Evolutionary conservation across 2,888 invertebrate genomes (phyloP).

Genomic region (Mellilla xanthometata): DNA sequence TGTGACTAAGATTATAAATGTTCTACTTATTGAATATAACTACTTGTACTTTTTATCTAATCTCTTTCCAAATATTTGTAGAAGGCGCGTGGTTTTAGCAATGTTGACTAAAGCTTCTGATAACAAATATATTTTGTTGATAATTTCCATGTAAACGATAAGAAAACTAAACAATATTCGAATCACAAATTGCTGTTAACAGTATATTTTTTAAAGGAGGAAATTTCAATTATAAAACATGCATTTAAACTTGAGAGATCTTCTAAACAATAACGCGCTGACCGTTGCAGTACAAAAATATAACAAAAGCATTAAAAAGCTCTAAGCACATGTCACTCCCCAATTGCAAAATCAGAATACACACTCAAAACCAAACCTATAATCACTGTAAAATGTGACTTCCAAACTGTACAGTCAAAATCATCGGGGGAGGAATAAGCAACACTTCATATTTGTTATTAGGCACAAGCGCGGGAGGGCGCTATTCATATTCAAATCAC

Average conservation of each 20-base stretch:
- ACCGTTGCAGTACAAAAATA: constrained; percentile 24
- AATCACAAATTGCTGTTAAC: no score
- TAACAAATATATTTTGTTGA: constrained; percentile 4
- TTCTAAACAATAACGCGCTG: constrained; percentile 8
- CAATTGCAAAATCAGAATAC: constrained; percentile 18
- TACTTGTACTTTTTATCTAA: constrained; percentile 13
- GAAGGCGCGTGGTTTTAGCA: constrained; percentile 16
- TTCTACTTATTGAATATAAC: no score
- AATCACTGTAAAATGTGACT: constrained; percentile 66
- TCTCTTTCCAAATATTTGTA: constrained; percentile 11
- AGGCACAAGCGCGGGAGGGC: constrained; percentile 75
- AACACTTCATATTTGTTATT: constrained; percentile 82
- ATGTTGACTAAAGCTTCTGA: constrained; percentile 18
- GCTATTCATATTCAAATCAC: constrained; percentile 81
- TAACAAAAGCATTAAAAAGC: constrained; percentile 33
- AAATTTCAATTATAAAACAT: no score
- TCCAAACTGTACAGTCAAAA: constrained; percentile 74
- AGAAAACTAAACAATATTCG: background rate
- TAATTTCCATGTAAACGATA: constrained; percentile 9
- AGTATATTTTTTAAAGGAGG: no score
- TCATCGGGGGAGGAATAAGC: constrained; percentile 68
- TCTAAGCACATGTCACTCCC: constrained; percentile 34
- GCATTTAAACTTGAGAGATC: background rate
- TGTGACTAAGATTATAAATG: no score
- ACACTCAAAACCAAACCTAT: constrained; percentile 48